phyloP scores from a whole-genome alignment of 2,888 invertebrate genomes.

The Conistra vaccinii region DNA sequence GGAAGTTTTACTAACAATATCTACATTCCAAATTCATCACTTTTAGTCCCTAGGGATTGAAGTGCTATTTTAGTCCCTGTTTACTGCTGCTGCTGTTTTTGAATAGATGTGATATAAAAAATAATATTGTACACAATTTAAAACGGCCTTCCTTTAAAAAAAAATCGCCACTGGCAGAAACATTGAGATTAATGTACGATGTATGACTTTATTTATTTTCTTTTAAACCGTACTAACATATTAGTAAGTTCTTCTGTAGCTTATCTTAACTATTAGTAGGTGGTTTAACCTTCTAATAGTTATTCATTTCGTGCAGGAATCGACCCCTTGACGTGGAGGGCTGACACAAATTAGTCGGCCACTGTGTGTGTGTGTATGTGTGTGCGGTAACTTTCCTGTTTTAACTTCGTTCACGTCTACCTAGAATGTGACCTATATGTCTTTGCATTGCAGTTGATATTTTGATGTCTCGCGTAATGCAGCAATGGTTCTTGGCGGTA shows the following conservation, averaged over 20 bases:
- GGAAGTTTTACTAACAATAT: too few species aligned
- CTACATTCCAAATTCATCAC: too few species aligned
- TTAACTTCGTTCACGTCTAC: neutral
- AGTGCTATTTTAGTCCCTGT: too few species aligned
- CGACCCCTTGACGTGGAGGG: neutral
- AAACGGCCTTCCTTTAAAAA: neutral
- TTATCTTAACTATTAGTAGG: neutral
- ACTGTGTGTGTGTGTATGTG: neutral
- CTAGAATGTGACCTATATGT: neutral
- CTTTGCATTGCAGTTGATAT: too few species aligned
- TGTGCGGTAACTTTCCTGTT: neutral
- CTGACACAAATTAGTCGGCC: neutral
- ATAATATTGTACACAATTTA: neutral
- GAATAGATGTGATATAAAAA: too few species aligned
- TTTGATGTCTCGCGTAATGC: too few species aligned
- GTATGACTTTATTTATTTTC: neutral
- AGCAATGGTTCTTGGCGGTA: too few species aligned
- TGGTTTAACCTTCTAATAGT: too few species aligned
- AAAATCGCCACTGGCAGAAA: neutral
- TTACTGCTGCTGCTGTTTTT: too few species aligned
- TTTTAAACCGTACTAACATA: neutral
- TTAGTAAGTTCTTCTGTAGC: neutral
- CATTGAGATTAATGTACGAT: too few species aligned
- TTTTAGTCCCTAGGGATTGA: too few species aligned
- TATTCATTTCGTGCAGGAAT: neutral